phyloP scores from a whole-genome alignment of 2,113 vertebrate genomes.

The Callaeas wilsoni region DNA sequence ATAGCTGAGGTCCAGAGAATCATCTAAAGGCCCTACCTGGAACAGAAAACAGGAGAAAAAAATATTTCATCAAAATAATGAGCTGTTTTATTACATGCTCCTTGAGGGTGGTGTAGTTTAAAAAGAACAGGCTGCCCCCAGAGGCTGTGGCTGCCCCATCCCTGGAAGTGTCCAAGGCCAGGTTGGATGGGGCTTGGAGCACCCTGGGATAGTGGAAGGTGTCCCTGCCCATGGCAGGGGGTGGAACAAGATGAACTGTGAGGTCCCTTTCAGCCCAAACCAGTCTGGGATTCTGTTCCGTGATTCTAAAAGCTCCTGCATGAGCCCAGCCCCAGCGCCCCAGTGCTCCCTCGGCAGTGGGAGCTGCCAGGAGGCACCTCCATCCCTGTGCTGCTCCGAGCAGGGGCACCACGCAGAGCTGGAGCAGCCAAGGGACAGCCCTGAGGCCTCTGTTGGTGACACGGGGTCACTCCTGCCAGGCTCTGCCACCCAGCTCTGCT shows the following conservation, averaged over 20 bases:
- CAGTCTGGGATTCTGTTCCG: not conserved
- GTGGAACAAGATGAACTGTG: not conserved
- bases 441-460: not conserved
- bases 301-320: not conserved
- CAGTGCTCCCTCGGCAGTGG: fast-evolving
- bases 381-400: not conserved
- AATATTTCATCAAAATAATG: not conserved
- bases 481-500: not conserved
- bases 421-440: not conserved
- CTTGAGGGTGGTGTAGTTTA: not conserved
- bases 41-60: not conserved
- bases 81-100: not conserved
- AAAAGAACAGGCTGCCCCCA: not conserved
- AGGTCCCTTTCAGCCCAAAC: not conserved
- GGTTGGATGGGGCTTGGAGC: not conserved
- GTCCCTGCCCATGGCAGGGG: not conserved
- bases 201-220: not conserved
- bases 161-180: not conserved
- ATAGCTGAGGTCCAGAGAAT: not conserved
- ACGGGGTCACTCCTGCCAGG: not conserved
- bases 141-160: not conserved
- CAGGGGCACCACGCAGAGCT: not conserved
- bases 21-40: not conserved
- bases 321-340: too few relatives aligned
- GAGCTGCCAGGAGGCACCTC: not conserved